Evolutionary conservation across 2,113 vertebrate genomes (phyloP).

Genomic region (Ivindomyrus marchei): DNA sequence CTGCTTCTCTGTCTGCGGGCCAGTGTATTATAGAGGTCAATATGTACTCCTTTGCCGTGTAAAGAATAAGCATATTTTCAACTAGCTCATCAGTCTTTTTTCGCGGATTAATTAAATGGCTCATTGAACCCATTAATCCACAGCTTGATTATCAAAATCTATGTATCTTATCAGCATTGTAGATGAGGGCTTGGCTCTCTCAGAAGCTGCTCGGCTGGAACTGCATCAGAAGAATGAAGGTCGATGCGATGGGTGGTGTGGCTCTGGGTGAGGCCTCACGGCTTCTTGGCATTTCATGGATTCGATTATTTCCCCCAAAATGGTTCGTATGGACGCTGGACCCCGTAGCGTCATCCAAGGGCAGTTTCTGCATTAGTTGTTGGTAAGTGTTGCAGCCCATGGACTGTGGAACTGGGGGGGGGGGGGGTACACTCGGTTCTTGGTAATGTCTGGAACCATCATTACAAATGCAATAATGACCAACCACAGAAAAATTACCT

Average conservation of each 20-base stretch:
- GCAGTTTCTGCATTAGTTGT: neutral
- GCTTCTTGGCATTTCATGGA: neutral
- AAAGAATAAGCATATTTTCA: slow-evolving; percentile 15
- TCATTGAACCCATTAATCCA: slow-evolving; percentile 20
- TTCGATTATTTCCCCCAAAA: neutral
- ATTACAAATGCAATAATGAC: neutral
- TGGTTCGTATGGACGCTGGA: neutral
- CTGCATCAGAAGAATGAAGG: slow-evolving; percentile 1
- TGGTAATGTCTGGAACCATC: neutral
- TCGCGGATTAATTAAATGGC: slow-evolving; percentile 12
- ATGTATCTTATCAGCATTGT: slow-evolving; percentile 20
- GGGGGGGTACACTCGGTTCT: neutral
- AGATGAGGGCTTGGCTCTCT: slow-evolving; percentile 4
- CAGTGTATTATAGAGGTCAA: neutral
- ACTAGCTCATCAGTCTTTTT: slow-evolving; percentile 13
- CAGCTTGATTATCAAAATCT: slow-evolving; percentile 20
- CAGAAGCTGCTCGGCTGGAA: neutral
- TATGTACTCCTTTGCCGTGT: neutral
- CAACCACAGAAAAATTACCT: neutral
- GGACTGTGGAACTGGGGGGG: neutral
- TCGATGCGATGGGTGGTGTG: neutral
- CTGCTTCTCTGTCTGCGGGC: neutral
- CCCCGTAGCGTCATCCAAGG: neutral
- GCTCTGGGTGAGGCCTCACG: neutral
- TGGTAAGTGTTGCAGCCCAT: neutral